These are phyloP conservation scores for Caenorhabditis becei DNA, from an alignment of 2,888 invertebrate species.

Conservation along the genomic window DNA sequence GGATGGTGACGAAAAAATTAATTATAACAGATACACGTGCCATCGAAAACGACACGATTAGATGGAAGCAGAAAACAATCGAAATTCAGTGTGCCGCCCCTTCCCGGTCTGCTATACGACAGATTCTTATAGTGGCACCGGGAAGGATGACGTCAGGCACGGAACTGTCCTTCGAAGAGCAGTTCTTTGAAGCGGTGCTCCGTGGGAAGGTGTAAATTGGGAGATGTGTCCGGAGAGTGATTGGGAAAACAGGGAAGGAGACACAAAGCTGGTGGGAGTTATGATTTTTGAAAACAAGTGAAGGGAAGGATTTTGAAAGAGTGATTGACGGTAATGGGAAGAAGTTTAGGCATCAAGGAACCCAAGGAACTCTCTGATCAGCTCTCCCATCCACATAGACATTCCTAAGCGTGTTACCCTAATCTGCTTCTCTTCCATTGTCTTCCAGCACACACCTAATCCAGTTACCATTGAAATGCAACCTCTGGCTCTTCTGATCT, in stretches of 20 bases:
- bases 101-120: conserved; percentile 3
- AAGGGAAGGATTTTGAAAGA: neutral
- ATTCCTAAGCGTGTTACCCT: conserved; percentile 10
- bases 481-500: neutral
- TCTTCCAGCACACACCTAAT: neutral
- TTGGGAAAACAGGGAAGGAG: neutral
- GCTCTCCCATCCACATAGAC: too few relatives aligned
- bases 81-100: neutral
- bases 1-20: conserved; percentile 30
- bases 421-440: neutral
- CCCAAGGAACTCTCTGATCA: neutral
- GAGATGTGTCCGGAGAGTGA: neutral
- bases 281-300: too few relatives aligned
- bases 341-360: too few relatives aligned
- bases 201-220: neutral
- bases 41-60: neutral
- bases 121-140: neutral
- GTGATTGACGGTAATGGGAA: too few relatives aligned
- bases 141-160: neutral
- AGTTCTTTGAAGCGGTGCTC: neutral
- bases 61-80: conserved; percentile 26
- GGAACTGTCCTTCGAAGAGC: neutral
- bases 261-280: neutral
- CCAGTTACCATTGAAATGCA: neutral
- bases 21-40: conserved; percentile 14